Base-by-base conservation (phyloP, 2,113 vertebrate genomes). In the Scatophagus argus region DNA sequence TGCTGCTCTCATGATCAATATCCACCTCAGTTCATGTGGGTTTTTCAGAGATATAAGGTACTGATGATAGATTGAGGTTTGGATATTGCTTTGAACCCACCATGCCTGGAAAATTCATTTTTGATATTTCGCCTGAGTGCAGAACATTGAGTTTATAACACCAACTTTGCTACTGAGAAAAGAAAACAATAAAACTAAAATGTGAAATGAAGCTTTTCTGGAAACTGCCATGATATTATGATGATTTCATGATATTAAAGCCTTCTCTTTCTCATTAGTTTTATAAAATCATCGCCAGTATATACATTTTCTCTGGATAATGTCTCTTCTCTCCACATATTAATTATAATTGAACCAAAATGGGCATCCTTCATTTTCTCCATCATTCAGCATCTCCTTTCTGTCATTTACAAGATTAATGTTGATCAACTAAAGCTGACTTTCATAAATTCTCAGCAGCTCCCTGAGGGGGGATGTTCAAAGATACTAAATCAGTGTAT, bases 1-100 rank as follows among this genome's bases (percentile, higher is more conserved):
- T 65, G 83, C 81, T 51, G 51, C 82, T 85, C 88, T 84, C 59
- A 23, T 91, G 86, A 94, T 94, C 93, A 92, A 94, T 94, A 93
- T 89, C 89, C 86, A 88, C 81, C 87, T 71, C 78, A 81, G 89
- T 91, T 88, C 77, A 88, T 87, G 85, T 89, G 88, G 83, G 83
- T 65, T 89, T 84, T 83, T 79, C 62, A 71, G 34, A 85, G 79
- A 82, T 83, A 81, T 78, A 64, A 71, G 66, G 72, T 43, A 69
- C 83, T 59, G 85, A 87, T 89, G 87, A 87, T 87, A 70, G 86
- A 90, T 92, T 81, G 87, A 89, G 89, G 71, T 80, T 88, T 89
- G 77, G 87, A 88, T 86, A 62, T 87, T 83, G 63, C 86, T 93
- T 91, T 90, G 76, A 92, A 91, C 82, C 75, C 73, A 88, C 86